phyloP scores from a whole-genome alignment of 2,113 vertebrate species.

The Psophia crepitans region DNA sequence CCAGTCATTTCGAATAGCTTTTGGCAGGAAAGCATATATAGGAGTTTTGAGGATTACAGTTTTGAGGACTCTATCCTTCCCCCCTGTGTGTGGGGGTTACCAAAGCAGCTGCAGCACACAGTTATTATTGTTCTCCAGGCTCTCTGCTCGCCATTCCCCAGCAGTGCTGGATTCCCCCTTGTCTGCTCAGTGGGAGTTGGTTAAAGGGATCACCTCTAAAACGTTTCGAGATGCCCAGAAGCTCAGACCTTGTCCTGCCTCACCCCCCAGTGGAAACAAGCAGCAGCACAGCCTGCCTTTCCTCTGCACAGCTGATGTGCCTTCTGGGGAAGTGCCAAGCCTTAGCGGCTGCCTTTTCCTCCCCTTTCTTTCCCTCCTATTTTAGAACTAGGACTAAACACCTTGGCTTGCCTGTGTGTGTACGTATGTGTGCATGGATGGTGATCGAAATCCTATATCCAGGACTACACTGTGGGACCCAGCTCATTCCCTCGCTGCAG shows the following conservation, averaged over 20 bases:
- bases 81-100: not conserved
- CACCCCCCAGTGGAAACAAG: slow-evolving; percentile 14
- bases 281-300: not conserved
- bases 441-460: not conserved
- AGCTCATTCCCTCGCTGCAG: not conserved
- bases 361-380: not conserved
- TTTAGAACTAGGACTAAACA: not conserved
- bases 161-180: fast-evolving
- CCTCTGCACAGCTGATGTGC: not conserved
- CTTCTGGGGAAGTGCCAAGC: not conserved
- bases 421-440: not conserved
- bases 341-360: not conserved
- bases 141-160: not conserved
- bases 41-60: not conserved
- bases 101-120: not conserved
- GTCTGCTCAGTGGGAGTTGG: not conserved
- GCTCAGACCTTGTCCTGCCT: not conserved
- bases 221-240: not conserved
- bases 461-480: not conserved
- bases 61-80: not conserved
- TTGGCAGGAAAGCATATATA: not conserved
- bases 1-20: not conserved
- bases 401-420: not conserved
- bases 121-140: not conserved
- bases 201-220: not conserved